phyloP scores from a whole-genome alignment of 2,797 vertebrate species.

The Macropus fuliginosus region DNA sequence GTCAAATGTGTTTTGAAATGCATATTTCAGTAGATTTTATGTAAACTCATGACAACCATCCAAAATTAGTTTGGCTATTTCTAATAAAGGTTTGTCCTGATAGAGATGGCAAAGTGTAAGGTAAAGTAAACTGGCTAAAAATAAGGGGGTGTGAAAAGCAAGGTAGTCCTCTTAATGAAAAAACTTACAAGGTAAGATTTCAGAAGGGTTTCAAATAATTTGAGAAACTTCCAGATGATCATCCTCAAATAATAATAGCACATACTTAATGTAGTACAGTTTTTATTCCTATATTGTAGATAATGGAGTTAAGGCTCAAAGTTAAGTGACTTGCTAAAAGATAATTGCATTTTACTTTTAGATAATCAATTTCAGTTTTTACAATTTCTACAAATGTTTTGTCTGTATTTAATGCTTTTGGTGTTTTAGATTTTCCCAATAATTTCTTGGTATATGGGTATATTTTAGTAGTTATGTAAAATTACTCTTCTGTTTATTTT shows the following conservation, averaged over 20 bases:
- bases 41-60: background rate
- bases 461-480: background rate
- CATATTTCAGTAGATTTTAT: background rate
- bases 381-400: background rate
- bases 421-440: background rate
- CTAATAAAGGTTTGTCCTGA: background rate
- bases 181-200: background rate
- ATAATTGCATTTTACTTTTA: slow-evolving; percentile 9
- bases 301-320: background rate
- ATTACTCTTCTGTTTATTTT: slow-evolving; percentile 22
- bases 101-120: background rate
- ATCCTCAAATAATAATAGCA: background rate
- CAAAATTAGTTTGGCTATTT: background rate
- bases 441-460: background rate
- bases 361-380: background rate
- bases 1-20: background rate
- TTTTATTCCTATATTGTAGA: background rate
- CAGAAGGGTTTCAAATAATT: background rate
- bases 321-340: background rate
- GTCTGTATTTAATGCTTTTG: background rate
- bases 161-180: background rate
- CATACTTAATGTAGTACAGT: background rate
- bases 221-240: background rate
- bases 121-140: background rate
- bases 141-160: background rate